These are phyloP conservation scores for Andrena minutula DNA, from an alignment of 2,888 invertebrate genomes.

Conservation along the genomic window DNA sequence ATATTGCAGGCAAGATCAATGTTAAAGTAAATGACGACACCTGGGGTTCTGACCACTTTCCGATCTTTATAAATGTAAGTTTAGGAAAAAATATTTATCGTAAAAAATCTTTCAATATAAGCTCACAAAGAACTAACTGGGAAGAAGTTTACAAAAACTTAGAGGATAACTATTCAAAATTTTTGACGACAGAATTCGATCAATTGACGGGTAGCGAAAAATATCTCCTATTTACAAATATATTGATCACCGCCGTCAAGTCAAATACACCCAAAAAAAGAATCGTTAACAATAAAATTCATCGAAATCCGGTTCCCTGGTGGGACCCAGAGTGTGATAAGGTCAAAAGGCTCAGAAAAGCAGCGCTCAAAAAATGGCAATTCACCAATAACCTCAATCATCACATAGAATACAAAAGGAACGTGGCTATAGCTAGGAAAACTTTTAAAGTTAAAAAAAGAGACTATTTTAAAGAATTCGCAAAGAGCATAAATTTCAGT, in stretches of 20 bases:
- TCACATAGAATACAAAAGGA: background rate
- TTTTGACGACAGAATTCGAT: too few relatives aligned
- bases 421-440: too few relatives aligned
- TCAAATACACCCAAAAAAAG: conserved; percentile 6
- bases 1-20: background rate
- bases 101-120: too few relatives aligned
- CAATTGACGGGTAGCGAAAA: too few relatives aligned
- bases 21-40: conserved; percentile 8
- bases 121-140: too few relatives aligned
- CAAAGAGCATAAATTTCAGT: background rate
- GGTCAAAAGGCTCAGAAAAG: background rate
- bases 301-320: background rate
- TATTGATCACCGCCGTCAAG: background rate
- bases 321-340: background rate
- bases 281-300: background rate
- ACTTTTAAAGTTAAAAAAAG: background rate
- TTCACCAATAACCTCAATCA: background rate
- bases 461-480: conserved; percentile 3
- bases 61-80: too few relatives aligned
- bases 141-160: too few relatives aligned
- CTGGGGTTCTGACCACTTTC: background rate
- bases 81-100: too few relatives aligned
- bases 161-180: too few relatives aligned
- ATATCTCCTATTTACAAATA: background rate
- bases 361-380: conserved; percentile 11